phyloP scores from a whole-genome alignment of 1,140 invertebrate species.

The Andricus grossulariae region DNA sequence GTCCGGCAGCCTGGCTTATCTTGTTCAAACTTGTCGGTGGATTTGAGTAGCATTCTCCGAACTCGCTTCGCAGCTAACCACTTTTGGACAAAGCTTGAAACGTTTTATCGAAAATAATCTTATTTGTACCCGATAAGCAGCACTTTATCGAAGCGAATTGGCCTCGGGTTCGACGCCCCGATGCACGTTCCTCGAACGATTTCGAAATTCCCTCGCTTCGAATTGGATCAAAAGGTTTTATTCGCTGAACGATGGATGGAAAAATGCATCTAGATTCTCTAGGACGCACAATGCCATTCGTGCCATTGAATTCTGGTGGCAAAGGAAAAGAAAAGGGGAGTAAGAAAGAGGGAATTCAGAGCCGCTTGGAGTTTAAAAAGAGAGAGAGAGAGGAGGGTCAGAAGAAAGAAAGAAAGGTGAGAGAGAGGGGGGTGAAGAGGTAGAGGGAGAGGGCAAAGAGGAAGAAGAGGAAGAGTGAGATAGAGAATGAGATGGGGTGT shows the following conservation, averaged over 20 bases:
- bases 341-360: constrained; percentile 12
- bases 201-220: neutral
- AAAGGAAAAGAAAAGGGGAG: constrained; percentile 14
- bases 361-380: neutral
- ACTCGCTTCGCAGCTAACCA: neutral
- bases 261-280: neutral
- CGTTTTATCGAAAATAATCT: constrained; percentile 8
- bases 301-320: constrained; percentile 20
- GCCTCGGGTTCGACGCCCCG: neutral
- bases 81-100: neutral
- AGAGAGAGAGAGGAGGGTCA: no score
- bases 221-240: constrained; percentile 7
- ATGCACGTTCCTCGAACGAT: neutral
- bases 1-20: constrained; percentile 13
- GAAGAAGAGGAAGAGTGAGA: no score
- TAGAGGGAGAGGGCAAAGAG: no score
- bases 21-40: constrained; percentile 25
- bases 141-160: neutral
- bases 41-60: neutral
- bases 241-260: constrained; percentile 16
- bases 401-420: no score
- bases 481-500: no score
- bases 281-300: neutral
- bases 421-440: no score
- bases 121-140: constrained; percentile 17